phyloP scores from a whole-genome alignment of 2,113 vertebrate genomes.

The Monopterus albus region DNA sequence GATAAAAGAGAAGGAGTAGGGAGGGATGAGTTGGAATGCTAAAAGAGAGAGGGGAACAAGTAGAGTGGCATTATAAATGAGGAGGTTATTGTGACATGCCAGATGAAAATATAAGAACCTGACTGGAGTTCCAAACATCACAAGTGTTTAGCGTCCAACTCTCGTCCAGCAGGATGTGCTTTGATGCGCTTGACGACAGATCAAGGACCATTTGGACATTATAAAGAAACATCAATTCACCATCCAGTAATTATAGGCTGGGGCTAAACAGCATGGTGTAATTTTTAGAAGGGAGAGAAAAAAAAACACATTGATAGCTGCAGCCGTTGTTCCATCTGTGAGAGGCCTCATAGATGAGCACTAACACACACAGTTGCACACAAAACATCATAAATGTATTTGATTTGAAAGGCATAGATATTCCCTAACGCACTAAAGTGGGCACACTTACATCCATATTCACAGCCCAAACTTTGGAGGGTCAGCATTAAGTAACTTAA shows the following conservation, averaged over 20 bases:
- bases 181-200: slow-evolving; percentile 46
- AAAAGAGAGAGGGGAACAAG: slow-evolving; percentile 22
- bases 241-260: slow-evolving; percentile 37
- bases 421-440: not conserved
- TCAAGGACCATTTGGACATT: slow-evolving; percentile 44
- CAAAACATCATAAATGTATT: slow-evolving; percentile 17
- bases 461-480: too few species aligned
- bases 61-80: slow-evolving; percentile 60
- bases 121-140: slow-evolving; percentile 64
- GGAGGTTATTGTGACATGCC: slow-evolving; percentile 58
- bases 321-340: slow-evolving; percentile 51
- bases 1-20: slow-evolving; percentile 39
- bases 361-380: slow-evolving; percentile 3
- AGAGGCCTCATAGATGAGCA: slow-evolving; percentile 6
- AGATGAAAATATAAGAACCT: slow-evolving; percentile 64
- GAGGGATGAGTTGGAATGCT: slow-evolving; percentile 31
- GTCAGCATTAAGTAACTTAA: too few species aligned
- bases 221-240: slow-evolving; percentile 56
- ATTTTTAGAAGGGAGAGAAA: slow-evolving; percentile 39
- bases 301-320: slow-evolving; percentile 39
- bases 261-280: slow-evolving; percentile 43
- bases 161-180: slow-evolving; percentile 31
- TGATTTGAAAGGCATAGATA: slow-evolving; percentile 10
- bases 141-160: slow-evolving; percentile 39
- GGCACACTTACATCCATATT: not conserved